phyloP scores from a whole-genome alignment of 1,140 invertebrate genomes.

The Colletes latitarsis region DNA sequence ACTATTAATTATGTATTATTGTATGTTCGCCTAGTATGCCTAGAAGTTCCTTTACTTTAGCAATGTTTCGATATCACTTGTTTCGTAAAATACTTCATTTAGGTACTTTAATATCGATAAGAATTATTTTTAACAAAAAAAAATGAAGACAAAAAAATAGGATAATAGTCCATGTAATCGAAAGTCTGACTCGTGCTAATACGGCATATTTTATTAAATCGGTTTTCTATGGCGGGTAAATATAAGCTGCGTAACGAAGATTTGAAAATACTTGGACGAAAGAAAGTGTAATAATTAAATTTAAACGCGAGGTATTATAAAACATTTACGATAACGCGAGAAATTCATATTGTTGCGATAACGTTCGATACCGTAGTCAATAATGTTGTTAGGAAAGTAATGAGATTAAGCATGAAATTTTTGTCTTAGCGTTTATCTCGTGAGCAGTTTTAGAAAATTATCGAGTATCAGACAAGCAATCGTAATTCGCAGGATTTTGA shows the following conservation, averaged over 20 bases:
- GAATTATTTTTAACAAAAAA: background rate
- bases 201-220: background rate
- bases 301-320: constrained; percentile 7
- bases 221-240: background rate
- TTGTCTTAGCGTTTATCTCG: background rate
- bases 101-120: background rate
- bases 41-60: constrained; percentile 41
- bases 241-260: background rate
- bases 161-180: background rate
- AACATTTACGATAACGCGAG: background rate
- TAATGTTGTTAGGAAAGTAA: background rate
- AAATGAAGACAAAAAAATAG: background rate
- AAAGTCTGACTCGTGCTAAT: background rate
- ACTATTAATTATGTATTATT: background rate
- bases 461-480: background rate
- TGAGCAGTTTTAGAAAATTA: background rate
- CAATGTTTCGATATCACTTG: background rate
- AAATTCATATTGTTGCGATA: background rate
- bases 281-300: background rate
- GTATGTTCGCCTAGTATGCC: background rate
- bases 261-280: background rate
- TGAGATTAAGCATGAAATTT: background rate
- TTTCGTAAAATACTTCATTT: background rate
- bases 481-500: background rate
- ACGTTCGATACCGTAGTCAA: background rate